A percentile compares a stretch with the other conserved stretches of the same genome.
Conservation (phyloP, 2,113 vertebrate species). For the Furnarius figulus region DNA sequence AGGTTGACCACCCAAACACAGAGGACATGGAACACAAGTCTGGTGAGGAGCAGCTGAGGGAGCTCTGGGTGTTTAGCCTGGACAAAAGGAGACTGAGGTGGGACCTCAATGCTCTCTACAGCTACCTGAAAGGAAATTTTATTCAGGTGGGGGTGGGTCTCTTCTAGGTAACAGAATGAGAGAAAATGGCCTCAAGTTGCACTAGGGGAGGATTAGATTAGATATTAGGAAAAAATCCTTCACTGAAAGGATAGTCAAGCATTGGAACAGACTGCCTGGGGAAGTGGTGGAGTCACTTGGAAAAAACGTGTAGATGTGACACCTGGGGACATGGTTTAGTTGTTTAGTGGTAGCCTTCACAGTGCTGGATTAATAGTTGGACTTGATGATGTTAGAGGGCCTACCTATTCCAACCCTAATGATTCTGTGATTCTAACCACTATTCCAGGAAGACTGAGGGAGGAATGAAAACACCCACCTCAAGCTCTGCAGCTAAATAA, state of each 20-base stretch:
- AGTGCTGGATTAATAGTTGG: background rate
- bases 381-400: background rate
- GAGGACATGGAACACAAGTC: background rate
- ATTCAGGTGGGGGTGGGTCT: fast-evolving
- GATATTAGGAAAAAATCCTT: background rate
- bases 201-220: background rate
- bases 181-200: background rate
- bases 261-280: background rate
- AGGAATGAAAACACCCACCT: background rate
- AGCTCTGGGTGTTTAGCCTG: background rate
- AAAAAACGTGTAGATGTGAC: background rate
- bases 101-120: background rate
- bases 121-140: background rate
- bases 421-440: background rate
- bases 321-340: background rate
- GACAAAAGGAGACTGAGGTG: background rate
- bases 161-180: background rate
- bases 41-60: background rate
- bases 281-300: background rate
- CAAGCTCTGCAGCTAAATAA: background rate
- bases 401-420: background rate
- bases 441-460: background rate
- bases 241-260: background rate
- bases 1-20: background rate
- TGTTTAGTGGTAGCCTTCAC: background rate